Evolutionary conservation across 2,113 vertebrate genomes (phyloP).

Genomic region (Erpornis zantholeuca): DNA sequence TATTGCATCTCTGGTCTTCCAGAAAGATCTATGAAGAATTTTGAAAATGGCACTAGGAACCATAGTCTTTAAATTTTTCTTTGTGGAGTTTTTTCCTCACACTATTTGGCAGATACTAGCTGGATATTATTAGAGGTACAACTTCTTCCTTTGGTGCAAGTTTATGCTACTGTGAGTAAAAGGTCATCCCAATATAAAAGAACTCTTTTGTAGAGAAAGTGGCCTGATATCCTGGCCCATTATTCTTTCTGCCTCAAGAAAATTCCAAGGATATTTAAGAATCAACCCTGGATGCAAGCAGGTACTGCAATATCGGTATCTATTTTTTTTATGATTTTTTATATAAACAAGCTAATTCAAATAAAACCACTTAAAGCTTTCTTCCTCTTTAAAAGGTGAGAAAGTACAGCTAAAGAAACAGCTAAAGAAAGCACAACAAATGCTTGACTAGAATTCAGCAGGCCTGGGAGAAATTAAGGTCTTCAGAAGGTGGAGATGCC

Average conservation of each 20-base stretch:
- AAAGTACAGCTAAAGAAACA: not conserved
- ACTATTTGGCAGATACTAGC: not conserved
- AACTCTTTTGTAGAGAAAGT: not conserved
- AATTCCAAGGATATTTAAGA: not conserved
- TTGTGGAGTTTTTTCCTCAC: too few relatives aligned
- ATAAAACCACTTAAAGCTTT: not conserved
- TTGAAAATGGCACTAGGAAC: not conserved
- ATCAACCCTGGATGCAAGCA: not conserved
- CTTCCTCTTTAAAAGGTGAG: not conserved
- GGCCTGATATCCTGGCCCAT: not conserved
- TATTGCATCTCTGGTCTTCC: not conserved
- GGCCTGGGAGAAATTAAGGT: not conserved
- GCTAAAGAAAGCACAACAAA: not conserved
- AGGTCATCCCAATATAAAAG: not conserved
- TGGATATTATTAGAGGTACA: not conserved
- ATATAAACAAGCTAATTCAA: not conserved
- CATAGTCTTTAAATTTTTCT: not conserved
- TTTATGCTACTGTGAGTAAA: not conserved
- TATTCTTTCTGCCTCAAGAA: not conserved
- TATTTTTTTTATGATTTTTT: not conserved
- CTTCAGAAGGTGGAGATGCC: not conserved
- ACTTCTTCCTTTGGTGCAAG: not conserved
- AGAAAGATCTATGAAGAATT: not conserved
- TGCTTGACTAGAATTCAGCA: not conserved
- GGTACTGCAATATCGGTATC: not conserved